phyloP scores from a whole-genome alignment of 2,113 vertebrate species.

The Coptodon rendalli region DNA sequence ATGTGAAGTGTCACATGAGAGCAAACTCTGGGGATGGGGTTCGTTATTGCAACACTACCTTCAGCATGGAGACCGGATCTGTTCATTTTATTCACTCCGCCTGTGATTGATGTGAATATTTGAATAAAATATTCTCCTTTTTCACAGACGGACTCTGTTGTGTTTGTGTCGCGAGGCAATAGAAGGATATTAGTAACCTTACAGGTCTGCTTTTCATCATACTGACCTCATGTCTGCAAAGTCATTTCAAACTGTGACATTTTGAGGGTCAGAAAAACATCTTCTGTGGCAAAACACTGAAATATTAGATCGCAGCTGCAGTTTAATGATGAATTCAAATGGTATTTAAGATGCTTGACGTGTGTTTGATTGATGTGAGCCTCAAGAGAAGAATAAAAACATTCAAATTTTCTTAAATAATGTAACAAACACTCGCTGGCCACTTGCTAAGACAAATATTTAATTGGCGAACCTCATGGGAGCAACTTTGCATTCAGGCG shows the following conservation, averaged over 20 bases:
- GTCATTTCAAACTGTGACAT: neutral
- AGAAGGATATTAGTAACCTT: neutral
- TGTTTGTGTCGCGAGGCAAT: neutral
- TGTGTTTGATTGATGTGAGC: neutral
- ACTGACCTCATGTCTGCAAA: neutral
- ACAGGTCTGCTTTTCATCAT: neutral
- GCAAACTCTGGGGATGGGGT: neutral
- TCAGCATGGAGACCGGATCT: neutral
- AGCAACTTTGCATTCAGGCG: neutral
- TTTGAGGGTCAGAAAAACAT: neutral
- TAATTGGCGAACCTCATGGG: neutral
- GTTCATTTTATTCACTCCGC: neutral
- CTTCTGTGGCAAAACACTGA: neutral
- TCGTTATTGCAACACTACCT: neutral
- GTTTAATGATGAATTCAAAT: neutral
- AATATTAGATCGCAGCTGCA: neutral
- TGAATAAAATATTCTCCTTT: neutral
- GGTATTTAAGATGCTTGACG: neutral
- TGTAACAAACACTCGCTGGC: neutral
- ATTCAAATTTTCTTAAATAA: neutral
- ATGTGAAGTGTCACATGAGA: neutral
- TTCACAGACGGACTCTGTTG: neutral
- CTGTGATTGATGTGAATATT: conserved; percentile 16
- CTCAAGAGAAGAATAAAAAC: neutral
- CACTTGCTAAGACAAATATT: neutral